These are phyloP conservation scores for Monodelphis domestica DNA, from an alignment of 2,797 vertebrate species.

Conservation along the genomic window DNA sequence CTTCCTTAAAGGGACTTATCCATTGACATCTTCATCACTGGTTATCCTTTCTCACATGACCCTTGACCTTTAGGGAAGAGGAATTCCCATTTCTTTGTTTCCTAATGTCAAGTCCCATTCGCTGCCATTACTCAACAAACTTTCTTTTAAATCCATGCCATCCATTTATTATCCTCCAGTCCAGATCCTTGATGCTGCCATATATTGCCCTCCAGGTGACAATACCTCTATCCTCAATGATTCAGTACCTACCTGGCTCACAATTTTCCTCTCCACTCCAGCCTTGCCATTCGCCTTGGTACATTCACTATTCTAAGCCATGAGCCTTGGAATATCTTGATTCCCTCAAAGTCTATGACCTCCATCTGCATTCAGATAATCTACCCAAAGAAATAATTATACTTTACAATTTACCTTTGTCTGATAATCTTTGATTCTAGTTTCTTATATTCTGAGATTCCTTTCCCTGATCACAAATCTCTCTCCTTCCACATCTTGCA, in stretches of 20 bases:
- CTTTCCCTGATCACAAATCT: neutral
- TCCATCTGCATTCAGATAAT: neutral
- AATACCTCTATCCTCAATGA: neutral
- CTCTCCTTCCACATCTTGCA: neutral
- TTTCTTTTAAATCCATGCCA: neutral
- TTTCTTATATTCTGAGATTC: neutral
- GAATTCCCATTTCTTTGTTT: neutral
- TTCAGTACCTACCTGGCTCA: neutral
- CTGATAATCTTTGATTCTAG: neutral
- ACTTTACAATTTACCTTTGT: neutral
- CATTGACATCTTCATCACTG: neutral
- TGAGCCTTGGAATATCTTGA: neutral
- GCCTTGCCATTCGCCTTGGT: neutral
- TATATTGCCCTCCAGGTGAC: neutral
- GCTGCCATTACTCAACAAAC: neutral
- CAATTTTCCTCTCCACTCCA: neutral
- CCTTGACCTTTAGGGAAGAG: neutral
- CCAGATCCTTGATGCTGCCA: neutral
- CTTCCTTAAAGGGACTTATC: neutral
- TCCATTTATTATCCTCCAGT: neutral
- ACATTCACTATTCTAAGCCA: neutral
- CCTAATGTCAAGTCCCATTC: neutral
- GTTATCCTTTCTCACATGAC: neutral
- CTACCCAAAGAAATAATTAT: neutral
- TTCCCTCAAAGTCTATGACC: neutral